A percentile compares a stretch with the other conserved stretches of the same genome.
Evolutionary conservation across 37 sponge, comb jelly and placozoan species (phyloP).

Genomic region (Bolinopsis microptera): DNA sequence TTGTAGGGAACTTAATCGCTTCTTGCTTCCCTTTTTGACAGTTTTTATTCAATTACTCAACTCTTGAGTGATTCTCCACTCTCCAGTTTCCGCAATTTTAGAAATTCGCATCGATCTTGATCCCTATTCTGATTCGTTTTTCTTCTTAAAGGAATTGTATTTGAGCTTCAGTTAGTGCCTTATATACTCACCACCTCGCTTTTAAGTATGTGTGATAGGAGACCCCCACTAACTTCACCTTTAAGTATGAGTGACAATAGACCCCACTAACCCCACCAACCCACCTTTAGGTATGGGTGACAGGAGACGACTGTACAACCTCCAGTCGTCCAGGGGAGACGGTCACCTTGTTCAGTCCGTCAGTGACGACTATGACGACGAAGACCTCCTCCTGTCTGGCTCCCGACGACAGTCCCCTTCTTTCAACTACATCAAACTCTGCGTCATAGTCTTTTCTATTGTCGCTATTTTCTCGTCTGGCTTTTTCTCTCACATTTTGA

Average conservation of each 20-base stretch:
- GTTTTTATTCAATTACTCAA: too few relatives aligned
- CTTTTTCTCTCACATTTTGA: not conserved
- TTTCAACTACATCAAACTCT: conserved; percentile 1
- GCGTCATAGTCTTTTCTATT: not conserved
- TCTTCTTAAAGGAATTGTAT: too few relatives aligned
- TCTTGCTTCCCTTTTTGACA: not conserved
- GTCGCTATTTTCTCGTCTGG: conserved; percentile 27
- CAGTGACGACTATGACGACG: conserved; percentile 61
- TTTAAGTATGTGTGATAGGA: too few relatives aligned
- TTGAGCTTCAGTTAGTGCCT: too few relatives aligned
- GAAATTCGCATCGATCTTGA: too few relatives aligned
- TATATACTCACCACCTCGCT: too few relatives aligned
- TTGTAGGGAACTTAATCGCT: not conserved
- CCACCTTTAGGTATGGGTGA: not conserved
- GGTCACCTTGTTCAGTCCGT: conserved; percentile 25
- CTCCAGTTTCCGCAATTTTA: too few relatives aligned
- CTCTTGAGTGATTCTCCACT: too few relatives aligned
- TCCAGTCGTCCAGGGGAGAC: not conserved
- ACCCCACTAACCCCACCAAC: not conserved
- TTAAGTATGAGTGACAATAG: too few relatives aligned
- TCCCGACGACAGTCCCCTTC: not conserved
- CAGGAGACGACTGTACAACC: conserved; percentile 42
- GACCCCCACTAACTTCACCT: too few relatives aligned
- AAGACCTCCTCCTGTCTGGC: not conserved
- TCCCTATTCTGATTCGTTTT: too few relatives aligned